Percentiles rank a stretch among this genome's conserved stretches.
Evolutionary conservation across 1,140 invertebrate genomes (phyloP).

Genomic region (Alviniconcha marisindica): DNA sequence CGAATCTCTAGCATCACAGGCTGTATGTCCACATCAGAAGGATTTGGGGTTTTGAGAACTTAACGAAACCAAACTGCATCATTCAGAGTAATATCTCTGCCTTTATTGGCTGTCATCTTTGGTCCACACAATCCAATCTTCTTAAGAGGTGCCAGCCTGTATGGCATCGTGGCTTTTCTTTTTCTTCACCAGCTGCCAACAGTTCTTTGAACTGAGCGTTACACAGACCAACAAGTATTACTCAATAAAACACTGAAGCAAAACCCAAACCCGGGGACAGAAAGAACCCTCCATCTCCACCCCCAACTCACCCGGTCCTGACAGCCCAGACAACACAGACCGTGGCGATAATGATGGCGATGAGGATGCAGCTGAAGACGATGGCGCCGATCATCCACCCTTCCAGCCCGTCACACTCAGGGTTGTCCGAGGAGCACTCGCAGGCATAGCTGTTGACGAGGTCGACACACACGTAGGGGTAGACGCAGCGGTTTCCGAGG

Average conservation of each 20-base stretch:
- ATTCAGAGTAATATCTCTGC: no score
- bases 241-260: no score
- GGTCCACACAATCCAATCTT: background rate
- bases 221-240: background rate
- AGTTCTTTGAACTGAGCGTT: background rate
- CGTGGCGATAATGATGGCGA: conserved; percentile 39
- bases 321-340: conserved; percentile 37
- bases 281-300: background rate
- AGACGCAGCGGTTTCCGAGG: conserved; percentile 89
- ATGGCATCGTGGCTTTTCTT: no score
- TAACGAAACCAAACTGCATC: no score
- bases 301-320: conserved; percentile 43
- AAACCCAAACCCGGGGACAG: background rate
- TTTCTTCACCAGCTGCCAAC: background rate
- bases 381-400: conserved; percentile 53
- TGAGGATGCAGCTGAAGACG: conserved; percentile 37
- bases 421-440: conserved; percentile 45
- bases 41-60: no score
- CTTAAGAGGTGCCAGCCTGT: background rate
- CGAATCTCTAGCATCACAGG: no score
- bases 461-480: conserved; percentile 49
- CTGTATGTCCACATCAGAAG: no score
- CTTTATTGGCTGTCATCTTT: no score
- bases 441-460: conserved; percentile 47
- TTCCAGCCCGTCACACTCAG: conserved; percentile 45